Conservation (phyloP, 2,888 invertebrate species). For the Amiota communis region DNA sequence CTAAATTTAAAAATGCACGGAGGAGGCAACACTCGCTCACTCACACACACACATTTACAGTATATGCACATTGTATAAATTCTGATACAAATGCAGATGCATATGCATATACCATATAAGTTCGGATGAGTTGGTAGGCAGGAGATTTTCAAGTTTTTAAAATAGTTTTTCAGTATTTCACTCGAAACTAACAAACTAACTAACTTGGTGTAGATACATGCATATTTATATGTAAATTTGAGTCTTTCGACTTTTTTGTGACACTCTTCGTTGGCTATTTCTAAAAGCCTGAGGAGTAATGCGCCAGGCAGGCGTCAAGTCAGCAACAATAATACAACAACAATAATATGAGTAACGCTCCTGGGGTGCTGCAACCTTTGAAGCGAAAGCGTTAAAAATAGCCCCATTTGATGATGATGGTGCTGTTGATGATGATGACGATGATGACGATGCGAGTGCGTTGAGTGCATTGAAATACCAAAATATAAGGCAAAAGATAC, state of each 20-base stretch:
- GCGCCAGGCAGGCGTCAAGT: neutral
- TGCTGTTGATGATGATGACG: no score
- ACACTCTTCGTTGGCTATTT: conserved; percentile 55
- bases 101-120: neutral
- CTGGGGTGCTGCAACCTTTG: conserved; percentile 58
- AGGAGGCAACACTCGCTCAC: conserved; percentile 20
- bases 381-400: conserved; percentile 62
- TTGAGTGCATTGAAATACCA: conserved; percentile 12
- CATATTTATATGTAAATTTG: conserved; percentile 25
- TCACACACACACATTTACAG: neutral
- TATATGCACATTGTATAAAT: conserved; percentile 5
- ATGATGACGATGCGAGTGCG: conserved; percentile 32
- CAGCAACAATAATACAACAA: neutral
- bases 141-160: conserved; percentile 23
- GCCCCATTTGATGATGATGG: conserved; percentile 39
- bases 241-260: neutral
- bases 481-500: conserved; percentile 44
- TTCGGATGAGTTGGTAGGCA: neutral
- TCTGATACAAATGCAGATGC: neutral
- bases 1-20: conserved; percentile 60
- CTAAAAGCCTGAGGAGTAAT: conserved; percentile 26
- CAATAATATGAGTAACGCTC: conserved; percentile 47
- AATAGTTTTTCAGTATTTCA: conserved; percentile 45
- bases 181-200: conserved; percentile 36
- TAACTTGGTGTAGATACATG: conserved; percentile 22